A percentile compares a stretch with the other conserved stretches of the same genome.
These are phyloP conservation scores for Gryllus bimaculatus DNA, from an alignment of 1,140 invertebrate species.

Conservation along the genomic window DNA sequence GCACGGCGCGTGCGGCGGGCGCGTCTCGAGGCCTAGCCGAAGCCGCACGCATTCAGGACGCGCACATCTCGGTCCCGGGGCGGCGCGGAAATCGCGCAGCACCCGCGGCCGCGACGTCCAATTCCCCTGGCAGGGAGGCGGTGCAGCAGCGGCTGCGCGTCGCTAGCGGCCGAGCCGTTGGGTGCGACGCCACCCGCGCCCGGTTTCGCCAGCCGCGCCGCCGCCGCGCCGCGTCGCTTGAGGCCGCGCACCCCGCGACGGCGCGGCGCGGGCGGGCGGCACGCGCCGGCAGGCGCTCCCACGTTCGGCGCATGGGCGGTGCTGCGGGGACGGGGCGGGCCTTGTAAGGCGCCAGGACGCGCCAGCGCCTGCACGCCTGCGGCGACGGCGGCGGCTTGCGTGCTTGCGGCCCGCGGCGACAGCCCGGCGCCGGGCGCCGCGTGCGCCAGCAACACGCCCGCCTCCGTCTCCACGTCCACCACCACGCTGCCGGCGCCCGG, in stretches of 20 bases:
- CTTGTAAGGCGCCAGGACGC: background rate
- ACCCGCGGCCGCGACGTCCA: slow-evolving; percentile 41
- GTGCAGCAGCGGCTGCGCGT: slow-evolving; percentile 32
- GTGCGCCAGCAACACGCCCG: slow-evolving; percentile 31
- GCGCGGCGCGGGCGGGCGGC: slow-evolving; percentile 39
- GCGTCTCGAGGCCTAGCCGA: too few species aligned
- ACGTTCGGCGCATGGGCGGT: too few species aligned
- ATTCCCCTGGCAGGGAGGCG: slow-evolving; percentile 43
- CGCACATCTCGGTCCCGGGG: slow-evolving; percentile 72
- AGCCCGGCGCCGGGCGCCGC: background rate
- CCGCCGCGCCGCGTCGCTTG: too few species aligned
- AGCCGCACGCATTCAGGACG: slow-evolving; percentile 48
- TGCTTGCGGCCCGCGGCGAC: background rate
- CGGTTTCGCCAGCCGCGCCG: slow-evolving; percentile 30
- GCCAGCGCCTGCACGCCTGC: background rate
- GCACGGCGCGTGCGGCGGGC: too few species aligned
- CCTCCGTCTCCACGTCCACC: slow-evolving; percentile 69
- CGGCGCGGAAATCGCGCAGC: slow-evolving; percentile 56
- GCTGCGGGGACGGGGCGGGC: slow-evolving; percentile 41
- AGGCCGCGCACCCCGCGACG: background rate
- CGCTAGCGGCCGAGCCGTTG: slow-evolving; percentile 38
- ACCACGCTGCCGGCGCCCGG: slow-evolving; percentile 50
- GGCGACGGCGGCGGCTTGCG: background rate
- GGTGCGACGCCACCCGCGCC: slow-evolving; percentile 32
- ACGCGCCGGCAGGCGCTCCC: slow-evolving; percentile 47